phyloP scores from a whole-genome alignment of 2,113 vertebrate genomes.

The Rhinoderma darwinii region DNA sequence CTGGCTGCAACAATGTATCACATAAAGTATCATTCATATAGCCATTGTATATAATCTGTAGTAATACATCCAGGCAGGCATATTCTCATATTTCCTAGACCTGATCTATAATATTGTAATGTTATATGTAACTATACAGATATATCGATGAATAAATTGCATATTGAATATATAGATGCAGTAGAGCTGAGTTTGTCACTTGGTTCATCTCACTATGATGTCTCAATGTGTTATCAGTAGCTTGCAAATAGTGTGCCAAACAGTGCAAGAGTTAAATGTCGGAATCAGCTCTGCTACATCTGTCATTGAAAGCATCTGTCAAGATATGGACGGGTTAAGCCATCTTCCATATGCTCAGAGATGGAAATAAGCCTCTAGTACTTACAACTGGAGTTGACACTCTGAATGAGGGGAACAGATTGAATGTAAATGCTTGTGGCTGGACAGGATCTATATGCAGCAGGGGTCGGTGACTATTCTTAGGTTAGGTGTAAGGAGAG shows the following conservation, averaged over 20 bases:
- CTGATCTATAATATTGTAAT: no score
- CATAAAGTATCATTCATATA: neutral
- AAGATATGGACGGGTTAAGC: neutral
- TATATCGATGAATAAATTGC: no score
- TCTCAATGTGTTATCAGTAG: neutral
- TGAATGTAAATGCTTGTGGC: constrained; percentile 39
- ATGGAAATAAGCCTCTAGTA: neutral
- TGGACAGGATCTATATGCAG: constrained; percentile 16
- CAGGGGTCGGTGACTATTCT: neutral
- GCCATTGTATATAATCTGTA: neutral
- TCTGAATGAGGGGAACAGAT: neutral
- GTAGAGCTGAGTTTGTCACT: neutral
- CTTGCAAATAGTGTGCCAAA: neutral
- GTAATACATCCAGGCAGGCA: neutral
- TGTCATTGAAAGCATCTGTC: neutral
- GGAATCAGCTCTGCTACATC: neutral
- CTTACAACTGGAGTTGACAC: neutral
- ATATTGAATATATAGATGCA: neutral
- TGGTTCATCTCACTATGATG: neutral
- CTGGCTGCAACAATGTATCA: neutral
- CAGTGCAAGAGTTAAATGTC: neutral
- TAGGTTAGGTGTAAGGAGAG: neutral
- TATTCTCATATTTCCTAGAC: neutral
- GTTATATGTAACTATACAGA: no score
- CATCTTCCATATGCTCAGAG: neutral